These are phyloP conservation scores for Pseudochromis fuscus DNA, from an alignment of 2,797 vertebrate species.

Conservation along the genomic window DNA sequence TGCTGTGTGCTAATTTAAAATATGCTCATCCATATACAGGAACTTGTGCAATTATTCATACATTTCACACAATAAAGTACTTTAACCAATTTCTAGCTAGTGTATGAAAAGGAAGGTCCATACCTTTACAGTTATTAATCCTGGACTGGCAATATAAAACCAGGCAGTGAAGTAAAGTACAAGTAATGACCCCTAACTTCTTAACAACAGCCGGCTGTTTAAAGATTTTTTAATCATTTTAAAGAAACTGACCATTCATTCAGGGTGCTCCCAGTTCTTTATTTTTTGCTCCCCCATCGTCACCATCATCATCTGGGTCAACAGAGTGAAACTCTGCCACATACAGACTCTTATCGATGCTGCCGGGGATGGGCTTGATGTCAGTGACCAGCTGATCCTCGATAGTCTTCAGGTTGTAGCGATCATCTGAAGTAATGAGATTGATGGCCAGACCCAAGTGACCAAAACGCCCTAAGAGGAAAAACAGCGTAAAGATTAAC, in stretches of 20 bases:
- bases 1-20: neutral
- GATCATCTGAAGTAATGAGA: constrained; percentile 85
- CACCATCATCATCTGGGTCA: constrained; percentile 71
- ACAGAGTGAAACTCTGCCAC: constrained; percentile 85
- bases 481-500: neutral
- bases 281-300: constrained; percentile 29
- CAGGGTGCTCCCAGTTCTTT: constrained; percentile 62
- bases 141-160: neutral
- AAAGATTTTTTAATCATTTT: neutral
- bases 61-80: neutral
- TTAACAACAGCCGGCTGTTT: neutral
- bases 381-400: constrained; percentile 86
- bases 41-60: neutral
- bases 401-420: constrained; percentile 84
- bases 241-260: constrained; percentile 61
- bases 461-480: constrained; percentile 79
- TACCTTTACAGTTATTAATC: neutral
- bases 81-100: neutral
- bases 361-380: constrained; percentile 85
- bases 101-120: neutral
- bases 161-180: neutral
- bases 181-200: too few species aligned
- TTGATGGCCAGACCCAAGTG: constrained; percentile 86
- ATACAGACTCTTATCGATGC: constrained; percentile 84
- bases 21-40: neutral